A percentile compares a stretch with the other conserved stretches of the same genome.
phyloP scores from a whole-genome alignment of 2,888 invertebrate species.

The Cacoxenus indagator region DNA sequence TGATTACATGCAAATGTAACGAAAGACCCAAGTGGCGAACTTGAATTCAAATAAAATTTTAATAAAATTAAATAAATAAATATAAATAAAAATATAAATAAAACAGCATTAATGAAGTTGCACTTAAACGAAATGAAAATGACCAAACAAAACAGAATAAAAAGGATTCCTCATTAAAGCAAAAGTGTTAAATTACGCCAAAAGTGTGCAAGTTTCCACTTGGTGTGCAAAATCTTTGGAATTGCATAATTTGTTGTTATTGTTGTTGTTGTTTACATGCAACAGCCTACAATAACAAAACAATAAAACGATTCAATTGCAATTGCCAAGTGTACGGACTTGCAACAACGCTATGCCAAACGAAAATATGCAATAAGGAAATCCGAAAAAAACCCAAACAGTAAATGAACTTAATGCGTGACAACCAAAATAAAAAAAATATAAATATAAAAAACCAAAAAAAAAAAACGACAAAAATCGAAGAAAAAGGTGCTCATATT shows the following conservation, averaged over 20 bases:
- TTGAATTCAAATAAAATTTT: conserved; percentile 56
- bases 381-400: conserved; percentile 13
- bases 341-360: neutral
- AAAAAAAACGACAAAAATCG: neutral
- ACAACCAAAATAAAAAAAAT: conserved; percentile 14
- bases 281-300: conserved; percentile 38
- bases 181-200: conserved; percentile 56
- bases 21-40: conserved; percentile 51
- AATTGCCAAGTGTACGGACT: conserved; percentile 27
- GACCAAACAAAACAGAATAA: neutral
- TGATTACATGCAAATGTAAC: conserved; percentile 33
- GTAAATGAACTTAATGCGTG: neutral
- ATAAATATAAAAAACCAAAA: conserved; percentile 1
- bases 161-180: conserved; percentile 38
- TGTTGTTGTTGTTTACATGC: conserved; percentile 59
- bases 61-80: conserved; percentile 41
- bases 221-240: conserved; percentile 37
- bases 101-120: too few species aligned
- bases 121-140: neutral
- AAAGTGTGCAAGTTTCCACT: conserved; percentile 38
- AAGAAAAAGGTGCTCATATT: conserved; percentile 39
- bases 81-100: conserved; percentile 32
- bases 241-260: conserved; percentile 62
- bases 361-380: neutral
- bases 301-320: conserved; percentile 58